Base-by-base conservation (phyloP, 2,113 vertebrate species). In the Leuciscus idus region DNA sequence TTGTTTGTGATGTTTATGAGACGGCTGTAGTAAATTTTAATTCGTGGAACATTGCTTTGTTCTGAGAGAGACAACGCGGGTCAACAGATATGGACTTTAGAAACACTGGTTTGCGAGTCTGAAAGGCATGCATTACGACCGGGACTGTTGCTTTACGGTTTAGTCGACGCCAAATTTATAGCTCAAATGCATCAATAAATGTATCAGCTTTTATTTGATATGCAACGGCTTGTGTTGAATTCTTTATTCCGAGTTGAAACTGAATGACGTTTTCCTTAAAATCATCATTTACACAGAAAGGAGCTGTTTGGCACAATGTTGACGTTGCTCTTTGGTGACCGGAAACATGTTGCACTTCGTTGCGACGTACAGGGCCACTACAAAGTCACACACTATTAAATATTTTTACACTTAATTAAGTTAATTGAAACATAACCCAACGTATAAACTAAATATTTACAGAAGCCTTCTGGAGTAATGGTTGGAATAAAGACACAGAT, bases 141-240 rank as follows among this genome's bases (percentile, higher is more conserved):
- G 79, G 59, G 43, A 43, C 17, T 26, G 33, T 39, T 39, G 77
- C 55, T 8, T 62, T 64, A 39, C 15, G 2, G 36, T 48, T 43
- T 13, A 62, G n/a, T 66, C 4, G 3, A 64, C 59, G 6, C 8
- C n/a, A 30, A 23, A 48, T 64, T 7, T 30, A 30, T 26, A 11
- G 23, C 36, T 46, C 78, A 19, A 64, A 64, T 81, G 61, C 79
- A 81, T 81, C 79, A 81, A 81, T 81, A 81, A 66, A 81, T 64
- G 79, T 81, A 81, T 30, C 59, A 4, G 59, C 79, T 81, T 80
- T 19, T 81, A 12, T 28, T 66, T 48, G 28, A 23, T 66, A 46
- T 64, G 39, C 61, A 28, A 46, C 36, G 0, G 5, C 59, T 48
- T 64, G 59, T 64, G 59, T 81, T 28, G 36, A 12, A 21, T 21